phyloP scores from a whole-genome alignment of 2,113 vertebrate species.

The Chionodraco myersi region DNA sequence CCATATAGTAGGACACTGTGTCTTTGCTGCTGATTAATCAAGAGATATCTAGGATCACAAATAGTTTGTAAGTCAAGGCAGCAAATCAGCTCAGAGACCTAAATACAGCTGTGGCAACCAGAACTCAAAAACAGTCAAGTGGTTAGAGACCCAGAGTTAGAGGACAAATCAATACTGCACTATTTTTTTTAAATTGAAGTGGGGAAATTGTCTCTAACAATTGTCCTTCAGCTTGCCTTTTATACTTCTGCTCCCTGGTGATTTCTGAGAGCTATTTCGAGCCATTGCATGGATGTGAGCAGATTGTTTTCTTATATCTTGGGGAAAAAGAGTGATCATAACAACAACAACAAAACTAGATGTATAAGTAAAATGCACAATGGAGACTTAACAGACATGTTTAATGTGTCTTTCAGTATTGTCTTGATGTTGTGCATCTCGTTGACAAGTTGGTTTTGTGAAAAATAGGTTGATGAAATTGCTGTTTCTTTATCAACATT shows the following conservation, averaged over 20 bases:
- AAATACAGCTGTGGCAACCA: constrained; percentile 46
- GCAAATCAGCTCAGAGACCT: constrained; percentile 23
- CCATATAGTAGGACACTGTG: not conserved
- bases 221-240: constrained; percentile 18
- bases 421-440: too few relatives aligned
- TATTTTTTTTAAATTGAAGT: constrained; percentile 12
- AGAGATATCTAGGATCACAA: constrained; percentile 41
- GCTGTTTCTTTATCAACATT: not conserved
- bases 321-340: not conserved
- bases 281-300: not conserved
- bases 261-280: not conserved
- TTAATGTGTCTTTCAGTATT: not conserved
- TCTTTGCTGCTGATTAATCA: constrained; percentile 30
- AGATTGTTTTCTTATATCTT: not conserved
- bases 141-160: constrained; percentile 1
- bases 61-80: constrained; percentile 32
- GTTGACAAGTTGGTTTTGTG: not conserved
- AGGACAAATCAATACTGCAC: constrained; percentile 31
- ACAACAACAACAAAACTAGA: not conserved
- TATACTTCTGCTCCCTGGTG: not conserved
- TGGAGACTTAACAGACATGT: not conserved
- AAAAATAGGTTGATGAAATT: not conserved
- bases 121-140: constrained; percentile 35
- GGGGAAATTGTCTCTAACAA: constrained; percentile 20
- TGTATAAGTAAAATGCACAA: not conserved